Percentiles rank a stretch among this genome's conserved stretches.
Evolutionary conservation across 2,113 vertebrate genomes (phyloP).

Genomic region (Prionailurus viverrinus): DNA sequence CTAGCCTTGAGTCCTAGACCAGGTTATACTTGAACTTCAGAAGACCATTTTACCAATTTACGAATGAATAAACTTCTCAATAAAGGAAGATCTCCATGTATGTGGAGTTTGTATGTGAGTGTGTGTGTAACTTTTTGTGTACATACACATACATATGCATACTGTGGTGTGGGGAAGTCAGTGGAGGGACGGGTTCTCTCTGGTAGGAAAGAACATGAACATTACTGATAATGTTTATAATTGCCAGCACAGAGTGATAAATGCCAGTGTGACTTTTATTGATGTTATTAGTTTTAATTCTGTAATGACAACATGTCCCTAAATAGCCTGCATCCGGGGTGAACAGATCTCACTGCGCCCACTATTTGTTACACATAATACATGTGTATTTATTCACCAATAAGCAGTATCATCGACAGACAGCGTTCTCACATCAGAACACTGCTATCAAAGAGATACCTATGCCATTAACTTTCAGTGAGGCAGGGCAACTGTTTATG

Average conservation of each 20-base stretch:
- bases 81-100: background rate
- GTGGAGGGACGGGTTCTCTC: background rate
- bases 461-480: background rate
- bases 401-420: background rate
- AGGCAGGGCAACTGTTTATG: background rate
- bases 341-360: background rate
- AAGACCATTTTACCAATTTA: background rate
- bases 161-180: background rate
- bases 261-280: background rate
- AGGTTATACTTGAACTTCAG: background rate
- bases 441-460: background rate
- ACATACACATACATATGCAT: background rate
- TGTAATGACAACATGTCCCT: background rate
- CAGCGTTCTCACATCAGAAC: background rate
- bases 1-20: background rate
- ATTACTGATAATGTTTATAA: background rate
- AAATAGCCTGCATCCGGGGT: background rate
- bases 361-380: background rate
- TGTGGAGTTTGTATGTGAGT: background rate
- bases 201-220: background rate
- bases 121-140: background rate
- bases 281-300: slow-evolving; percentile 35
- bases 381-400: background rate
- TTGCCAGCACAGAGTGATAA: background rate
- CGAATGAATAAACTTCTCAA: background rate